Evolutionary conservation across 1,140 invertebrate species (phyloP).

Genomic region (Littorina saxatilis): DNA sequence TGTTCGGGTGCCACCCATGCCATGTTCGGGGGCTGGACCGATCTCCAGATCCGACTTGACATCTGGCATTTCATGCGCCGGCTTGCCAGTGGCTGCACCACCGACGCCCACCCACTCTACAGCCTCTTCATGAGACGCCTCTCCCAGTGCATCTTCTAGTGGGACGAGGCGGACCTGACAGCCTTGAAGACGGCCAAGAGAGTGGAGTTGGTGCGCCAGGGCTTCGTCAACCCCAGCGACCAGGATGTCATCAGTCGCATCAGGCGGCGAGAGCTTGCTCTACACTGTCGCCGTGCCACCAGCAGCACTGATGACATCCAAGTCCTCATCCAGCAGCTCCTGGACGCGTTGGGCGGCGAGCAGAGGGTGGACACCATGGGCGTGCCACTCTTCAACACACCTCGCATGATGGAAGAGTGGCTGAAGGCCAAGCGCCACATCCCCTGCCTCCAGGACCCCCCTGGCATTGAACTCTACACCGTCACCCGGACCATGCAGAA

Average conservation of each 20-base stretch:
- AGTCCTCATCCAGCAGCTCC: constrained; percentile 37
- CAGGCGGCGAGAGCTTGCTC: constrained; percentile 38
- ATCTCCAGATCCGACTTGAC: constrained; percentile 51
- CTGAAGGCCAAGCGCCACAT: constrained; percentile 51
- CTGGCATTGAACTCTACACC: no score
- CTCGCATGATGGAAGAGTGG: constrained; percentile 50
- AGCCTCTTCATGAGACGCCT: constrained; percentile 51
- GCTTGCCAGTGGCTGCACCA: constrained; percentile 47
- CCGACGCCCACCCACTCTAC: constrained; percentile 56
- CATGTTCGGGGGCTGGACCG: constrained; percentile 28
- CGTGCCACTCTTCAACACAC: constrained; percentile 50
- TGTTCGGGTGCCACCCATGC: no score
- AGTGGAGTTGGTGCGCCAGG: constrained; percentile 27
- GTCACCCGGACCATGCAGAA: constrained; percentile 43
- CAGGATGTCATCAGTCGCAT: constrained; percentile 34
- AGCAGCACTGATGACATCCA: constrained; percentile 45
- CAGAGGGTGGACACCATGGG: constrained; percentile 50
- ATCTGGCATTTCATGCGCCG: constrained; percentile 64
- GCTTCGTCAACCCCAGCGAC: constrained; percentile 38
- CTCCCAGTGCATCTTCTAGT: constrained; percentile 54
- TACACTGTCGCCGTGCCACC: constrained; percentile 53
- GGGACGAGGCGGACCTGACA: constrained; percentile 41
- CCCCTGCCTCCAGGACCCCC: constrained; percentile 60
- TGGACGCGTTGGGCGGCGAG: constrained; percentile 40
- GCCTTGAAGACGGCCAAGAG: constrained; percentile 51